phyloP scores from a whole-genome alignment of 2,888 invertebrate species.

The Trissolcus japonicus region DNA sequence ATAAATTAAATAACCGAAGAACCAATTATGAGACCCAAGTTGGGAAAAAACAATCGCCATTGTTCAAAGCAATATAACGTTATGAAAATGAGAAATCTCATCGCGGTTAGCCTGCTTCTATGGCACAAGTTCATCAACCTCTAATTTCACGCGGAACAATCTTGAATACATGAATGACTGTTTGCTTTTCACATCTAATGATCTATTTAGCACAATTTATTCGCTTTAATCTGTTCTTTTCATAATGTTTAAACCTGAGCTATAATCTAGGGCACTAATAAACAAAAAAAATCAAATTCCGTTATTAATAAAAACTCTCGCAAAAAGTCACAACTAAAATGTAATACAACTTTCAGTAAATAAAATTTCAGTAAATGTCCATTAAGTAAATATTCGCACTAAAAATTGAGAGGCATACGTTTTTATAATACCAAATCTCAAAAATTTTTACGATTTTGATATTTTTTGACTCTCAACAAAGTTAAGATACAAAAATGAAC shows the following conservation, averaged over 20 bases:
- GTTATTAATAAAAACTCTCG: neutral
- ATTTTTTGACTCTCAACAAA: neutral
- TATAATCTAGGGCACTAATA: neutral
- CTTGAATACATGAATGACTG: constrained; percentile 50
- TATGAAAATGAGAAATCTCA: constrained; percentile 25
- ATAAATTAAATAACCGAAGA: neutral
- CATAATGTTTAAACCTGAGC: constrained; percentile 3
- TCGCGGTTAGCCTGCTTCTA: constrained; percentile 12
- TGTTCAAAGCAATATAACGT: constrained; percentile 23
- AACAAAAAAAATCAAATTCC: neutral
- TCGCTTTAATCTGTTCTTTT: constrained; percentile 28
- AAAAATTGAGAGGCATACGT: no score
- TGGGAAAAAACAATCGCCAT: constrained; percentile 17
- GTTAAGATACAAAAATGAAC: neutral
- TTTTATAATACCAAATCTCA: neutral
- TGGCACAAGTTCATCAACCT: constrained; percentile 46
- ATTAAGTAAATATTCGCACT: no score
- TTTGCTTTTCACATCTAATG: constrained; percentile 49
- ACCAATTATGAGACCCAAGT: no score
- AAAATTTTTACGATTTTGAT: no score
- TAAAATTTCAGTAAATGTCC: no score
- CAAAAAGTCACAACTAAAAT: no score
- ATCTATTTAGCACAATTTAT: constrained; percentile 50
- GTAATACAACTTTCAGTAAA: no score
- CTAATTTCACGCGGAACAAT: constrained; percentile 50